phyloP scores from a whole-genome alignment of 2,888 invertebrate species.

The Mongoloraphidia duomilia region DNA sequence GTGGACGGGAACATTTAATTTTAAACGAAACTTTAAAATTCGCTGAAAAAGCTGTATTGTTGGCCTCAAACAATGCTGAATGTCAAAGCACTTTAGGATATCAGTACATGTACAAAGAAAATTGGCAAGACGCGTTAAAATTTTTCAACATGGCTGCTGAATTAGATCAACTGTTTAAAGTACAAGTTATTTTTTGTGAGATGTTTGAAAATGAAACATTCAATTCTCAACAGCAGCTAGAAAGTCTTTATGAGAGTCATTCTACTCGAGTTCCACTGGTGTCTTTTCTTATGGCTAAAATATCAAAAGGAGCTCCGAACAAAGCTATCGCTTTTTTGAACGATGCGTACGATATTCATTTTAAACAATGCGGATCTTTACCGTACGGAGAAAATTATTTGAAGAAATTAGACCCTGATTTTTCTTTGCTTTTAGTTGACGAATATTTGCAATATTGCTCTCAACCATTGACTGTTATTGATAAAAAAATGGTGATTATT shows the following conservation, averaged over 20 bases:
- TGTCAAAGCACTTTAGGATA: slow-evolving; percentile 72
- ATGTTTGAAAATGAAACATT: slow-evolving; percentile 50
- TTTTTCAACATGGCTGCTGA: slow-evolving; percentile 71
- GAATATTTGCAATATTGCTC: slow-evolving; percentile 65
- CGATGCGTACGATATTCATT: slow-evolving; percentile 42
- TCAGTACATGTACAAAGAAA: slow-evolving; percentile 58
- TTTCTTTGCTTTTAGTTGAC: slow-evolving; percentile 62
- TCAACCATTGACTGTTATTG: slow-evolving; percentile 36
- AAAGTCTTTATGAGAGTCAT: slow-evolving; percentile 69
- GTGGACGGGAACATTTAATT: slow-evolving; percentile 48
- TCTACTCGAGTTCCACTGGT: slow-evolving; percentile 50
- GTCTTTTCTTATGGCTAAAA: slow-evolving; percentile 52
- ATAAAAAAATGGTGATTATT: slow-evolving; percentile 18
- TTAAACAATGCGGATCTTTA: slow-evolving; percentile 34
- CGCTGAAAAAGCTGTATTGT: slow-evolving; percentile 64
- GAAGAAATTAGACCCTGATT: slow-evolving; percentile 67
- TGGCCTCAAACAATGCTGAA: slow-evolving; percentile 51
- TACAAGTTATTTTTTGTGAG: slow-evolving; percentile 52
- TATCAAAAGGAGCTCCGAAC: slow-evolving; percentile 36
- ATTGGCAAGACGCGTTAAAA: slow-evolving; percentile 61
- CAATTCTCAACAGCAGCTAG: slow-evolving; percentile 64
- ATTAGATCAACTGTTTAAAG: slow-evolving; percentile 69
- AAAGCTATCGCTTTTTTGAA: slow-evolving; percentile 44
- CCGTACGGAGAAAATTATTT: slow-evolving; percentile 66
- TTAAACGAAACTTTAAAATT: slow-evolving; percentile 60